A percentile compares a stretch with the other conserved stretches of the same genome.
phyloP scores from a whole-genome alignment of 2,888 invertebrate genomes.

The Chaitophorus viminalis region DNA sequence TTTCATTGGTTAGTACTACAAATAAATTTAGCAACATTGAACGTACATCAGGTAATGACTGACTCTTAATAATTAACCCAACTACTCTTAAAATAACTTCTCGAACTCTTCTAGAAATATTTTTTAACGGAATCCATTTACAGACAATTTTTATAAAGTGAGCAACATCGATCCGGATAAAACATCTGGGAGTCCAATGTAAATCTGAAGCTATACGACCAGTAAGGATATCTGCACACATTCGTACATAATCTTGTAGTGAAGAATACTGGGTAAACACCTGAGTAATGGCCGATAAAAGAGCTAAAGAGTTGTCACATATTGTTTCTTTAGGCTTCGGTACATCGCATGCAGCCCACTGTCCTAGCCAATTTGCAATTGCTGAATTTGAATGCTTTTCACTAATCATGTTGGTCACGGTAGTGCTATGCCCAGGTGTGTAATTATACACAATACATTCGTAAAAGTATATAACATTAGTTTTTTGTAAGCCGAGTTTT shows the following conservation, averaged over 20 bases:
- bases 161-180: constrained; percentile 2
- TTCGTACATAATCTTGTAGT: constrained; percentile 21
- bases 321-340: constrained; percentile 12
- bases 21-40: constrained; percentile 6
- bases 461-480: not conserved
- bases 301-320: constrained; percentile 5
- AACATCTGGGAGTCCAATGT: constrained; percentile 12
- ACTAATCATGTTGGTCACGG: not conserved
- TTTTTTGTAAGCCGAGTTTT: not conserved
- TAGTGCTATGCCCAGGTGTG: not conserved
- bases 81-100: constrained; percentile 21
- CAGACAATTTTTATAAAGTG: constrained; percentile 1
- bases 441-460: not conserved
- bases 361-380: constrained; percentile 2
- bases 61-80: constrained; percentile 11
- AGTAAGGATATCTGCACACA: constrained; percentile 15
- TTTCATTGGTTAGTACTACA: constrained; percentile 22
- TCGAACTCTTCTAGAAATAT: not conserved
- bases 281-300: constrained; percentile 13
- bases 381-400: constrained; percentile 6
- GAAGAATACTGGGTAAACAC: constrained; percentile 28
- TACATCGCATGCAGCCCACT: not conserved
- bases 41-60: not conserved
- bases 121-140: constrained; percentile 5
- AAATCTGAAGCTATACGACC: not conserved